A percentile compares a stretch with the other conserved stretches of the same genome.
phyloP scores from a whole-genome alignment of 2,113 vertebrate genomes.

The Phocoena sinus region DNA sequence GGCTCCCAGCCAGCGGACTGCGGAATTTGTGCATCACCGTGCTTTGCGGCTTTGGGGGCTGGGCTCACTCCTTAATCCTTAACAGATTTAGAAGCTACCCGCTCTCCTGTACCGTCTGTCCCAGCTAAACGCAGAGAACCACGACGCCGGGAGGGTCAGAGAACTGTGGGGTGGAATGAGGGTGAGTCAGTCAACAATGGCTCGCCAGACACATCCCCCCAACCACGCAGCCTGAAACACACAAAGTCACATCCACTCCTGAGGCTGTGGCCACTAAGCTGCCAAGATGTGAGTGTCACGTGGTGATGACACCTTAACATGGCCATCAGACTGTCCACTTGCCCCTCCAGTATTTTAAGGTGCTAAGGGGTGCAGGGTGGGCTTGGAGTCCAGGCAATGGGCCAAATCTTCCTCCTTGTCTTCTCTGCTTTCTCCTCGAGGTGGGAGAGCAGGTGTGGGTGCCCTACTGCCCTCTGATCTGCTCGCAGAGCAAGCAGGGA shows the following conservation, averaged over 20 bases:
- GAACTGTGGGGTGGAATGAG: slow-evolving; percentile 74
- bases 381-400: neutral
- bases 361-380: neutral
- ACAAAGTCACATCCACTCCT: neutral
- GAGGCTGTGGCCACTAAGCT: accelerated
- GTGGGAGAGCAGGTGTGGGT: neutral
- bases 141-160: slow-evolving; percentile 76
- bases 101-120: slow-evolving; percentile 83
- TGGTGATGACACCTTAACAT: neutral
- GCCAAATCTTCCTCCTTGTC: neutral
- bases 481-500: neutral
- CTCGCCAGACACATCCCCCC: neutral
- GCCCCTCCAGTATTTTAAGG: neutral
- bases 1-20: neutral
- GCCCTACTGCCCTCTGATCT: neutral
- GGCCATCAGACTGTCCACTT: neutral
- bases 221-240: neutral
- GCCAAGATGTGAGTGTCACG: too few relatives aligned
- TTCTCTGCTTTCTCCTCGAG: neutral
- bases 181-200: slow-evolving; percentile 64
- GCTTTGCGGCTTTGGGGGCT: neutral
- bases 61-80: slow-evolving; percentile 30
- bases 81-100: slow-evolving; percentile 73
- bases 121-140: slow-evolving; percentile 81
- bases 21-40: neutral